Evolutionary conservation across 1,140 invertebrate genomes (phyloP), one percentile per base, ranked within the genome.

Genomic region (Anoplolepis gracilipes): DNA sequence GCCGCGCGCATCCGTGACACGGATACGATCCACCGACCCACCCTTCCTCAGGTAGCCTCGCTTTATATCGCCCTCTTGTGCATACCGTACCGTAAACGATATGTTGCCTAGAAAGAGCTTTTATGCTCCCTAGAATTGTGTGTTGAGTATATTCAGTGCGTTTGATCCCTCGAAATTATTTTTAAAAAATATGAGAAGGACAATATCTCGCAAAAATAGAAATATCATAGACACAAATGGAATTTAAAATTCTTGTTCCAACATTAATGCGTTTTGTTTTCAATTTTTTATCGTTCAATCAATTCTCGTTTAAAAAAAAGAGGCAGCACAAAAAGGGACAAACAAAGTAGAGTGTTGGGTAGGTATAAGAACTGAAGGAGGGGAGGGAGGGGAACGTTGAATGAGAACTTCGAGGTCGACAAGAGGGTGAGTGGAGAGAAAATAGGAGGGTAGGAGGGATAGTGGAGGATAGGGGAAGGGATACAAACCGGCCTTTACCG

Each of bases 1-100:
- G 92, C 90, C 93, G 93, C 93, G 93, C 93, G 93, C 92, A 94
- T 92, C 93, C 93, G 92, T 92, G 93, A 93, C 93, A 94, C 91
- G 92, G 91, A 92, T 94, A 89, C 91, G 85, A 84, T 86, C 73
- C 65, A 46, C 65, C 70, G 76, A 87, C 87, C 88, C 86, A 79
- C 86, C 92, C 89, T 85, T 90, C 84, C 39, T 77, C 73, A 85
- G 75, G 75, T 75, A 49, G 75, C 76, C 84, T 76, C 84, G 53
- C 86, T 49, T 49, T 19, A 46, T 49, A 49, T 49, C 16, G 46
- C 88, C 78, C 87, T n/a, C n/a, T 65, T 61, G 85, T 59, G 65
- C 39, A 33, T 19, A 36, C 25, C 46, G 49, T 19, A 59, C 22
- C 82, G 39, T 22, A 39, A 30, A 30, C 72, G 19, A 39, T 65